Conservation (phyloP, 2,888 invertebrate genomes). For the Tinea trinotella region DNA sequence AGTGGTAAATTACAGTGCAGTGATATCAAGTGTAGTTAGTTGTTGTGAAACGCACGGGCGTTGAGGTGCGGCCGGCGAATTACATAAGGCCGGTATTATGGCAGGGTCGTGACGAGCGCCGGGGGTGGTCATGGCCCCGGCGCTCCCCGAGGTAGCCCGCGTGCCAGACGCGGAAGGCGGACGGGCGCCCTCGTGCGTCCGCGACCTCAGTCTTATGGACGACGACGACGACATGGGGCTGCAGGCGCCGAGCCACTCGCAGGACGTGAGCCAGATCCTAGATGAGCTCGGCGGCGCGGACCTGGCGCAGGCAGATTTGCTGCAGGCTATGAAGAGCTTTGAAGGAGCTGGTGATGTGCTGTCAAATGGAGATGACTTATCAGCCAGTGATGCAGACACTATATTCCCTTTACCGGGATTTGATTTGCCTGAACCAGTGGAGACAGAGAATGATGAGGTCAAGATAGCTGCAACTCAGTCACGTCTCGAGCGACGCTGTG, state of each 20-base stretch:
- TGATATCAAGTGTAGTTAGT: conserved; percentile 37
- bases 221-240: conserved; percentile 74
- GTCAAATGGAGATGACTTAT: conserved; percentile 70
- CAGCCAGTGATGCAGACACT: conserved; percentile 62
- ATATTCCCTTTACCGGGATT: conserved; percentile 58
- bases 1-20: conserved; percentile 28
- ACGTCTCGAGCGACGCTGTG: conserved; percentile 78
- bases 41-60: conserved; percentile 38
- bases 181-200: conserved; percentile 56
- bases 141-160: conserved; percentile 82
- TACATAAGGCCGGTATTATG: conserved; percentile 57
- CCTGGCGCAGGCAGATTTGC: conserved; percentile 75
- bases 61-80: conserved; percentile 34
- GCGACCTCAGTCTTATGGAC: too few relatives aligned
- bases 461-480: conserved; percentile 69
- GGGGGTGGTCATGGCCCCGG: conserved; percentile 91
- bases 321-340: conserved; percentile 73
- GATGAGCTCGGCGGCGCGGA: conserved; percentile 74
- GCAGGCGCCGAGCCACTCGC: conserved; percentile 68
- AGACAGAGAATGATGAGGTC: conserved; percentile 67
- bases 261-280: conserved; percentile 77
- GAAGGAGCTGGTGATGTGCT: conserved; percentile 75
- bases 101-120: conserved; percentile 52
- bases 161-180: conserved; percentile 42
- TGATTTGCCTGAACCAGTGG: conserved; percentile 65